Conservation (phyloP, 1,140 invertebrate genomes). For the Triops longicaudatus region DNA sequence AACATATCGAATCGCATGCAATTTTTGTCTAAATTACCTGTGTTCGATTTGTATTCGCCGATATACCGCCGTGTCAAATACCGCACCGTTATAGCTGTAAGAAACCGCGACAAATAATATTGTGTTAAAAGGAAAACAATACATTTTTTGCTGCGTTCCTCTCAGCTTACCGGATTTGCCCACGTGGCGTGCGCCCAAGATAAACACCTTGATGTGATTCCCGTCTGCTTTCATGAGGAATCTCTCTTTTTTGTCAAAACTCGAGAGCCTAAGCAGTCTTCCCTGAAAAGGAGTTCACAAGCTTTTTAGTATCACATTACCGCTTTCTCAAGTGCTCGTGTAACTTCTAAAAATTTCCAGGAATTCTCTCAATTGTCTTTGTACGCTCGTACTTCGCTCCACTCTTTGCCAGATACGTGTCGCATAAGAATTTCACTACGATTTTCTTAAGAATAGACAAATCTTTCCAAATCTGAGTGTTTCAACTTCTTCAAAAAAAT, state of each 20-base stretch:
- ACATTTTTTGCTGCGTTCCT: constrained; percentile 18
- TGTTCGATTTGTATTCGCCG: constrained; percentile 69
- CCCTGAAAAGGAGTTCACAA: not conserved
- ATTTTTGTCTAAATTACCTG: constrained; percentile 48
- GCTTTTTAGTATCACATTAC: not conserved
- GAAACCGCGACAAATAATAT: constrained; percentile 31
- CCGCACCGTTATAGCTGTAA: constrained; percentile 65
- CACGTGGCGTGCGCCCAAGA: constrained; percentile 59
- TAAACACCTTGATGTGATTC: constrained; percentile 23
- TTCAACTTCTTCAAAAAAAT: too few species aligned
- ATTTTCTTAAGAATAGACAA: not conserved
- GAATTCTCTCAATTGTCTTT: too few species aligned
- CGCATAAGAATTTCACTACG: too few species aligned
- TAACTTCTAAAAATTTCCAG: too few species aligned
- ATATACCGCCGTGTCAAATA: constrained; percentile 67
- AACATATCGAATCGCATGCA: too few species aligned
- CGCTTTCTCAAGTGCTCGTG: not conserved
- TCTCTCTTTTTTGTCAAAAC: not conserved
- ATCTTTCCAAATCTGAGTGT: too few species aligned
- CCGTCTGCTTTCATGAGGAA: constrained; percentile 7
- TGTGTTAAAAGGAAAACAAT: constrained; percentile 19
- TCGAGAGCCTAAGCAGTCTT: not conserved
- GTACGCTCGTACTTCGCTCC: too few species aligned
- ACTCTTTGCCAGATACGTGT: too few species aligned
- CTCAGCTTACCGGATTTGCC: constrained; percentile 59